phyloP scores from a whole-genome alignment of 2,797 vertebrate genomes.

The Sandelia bainsii region DNA sequence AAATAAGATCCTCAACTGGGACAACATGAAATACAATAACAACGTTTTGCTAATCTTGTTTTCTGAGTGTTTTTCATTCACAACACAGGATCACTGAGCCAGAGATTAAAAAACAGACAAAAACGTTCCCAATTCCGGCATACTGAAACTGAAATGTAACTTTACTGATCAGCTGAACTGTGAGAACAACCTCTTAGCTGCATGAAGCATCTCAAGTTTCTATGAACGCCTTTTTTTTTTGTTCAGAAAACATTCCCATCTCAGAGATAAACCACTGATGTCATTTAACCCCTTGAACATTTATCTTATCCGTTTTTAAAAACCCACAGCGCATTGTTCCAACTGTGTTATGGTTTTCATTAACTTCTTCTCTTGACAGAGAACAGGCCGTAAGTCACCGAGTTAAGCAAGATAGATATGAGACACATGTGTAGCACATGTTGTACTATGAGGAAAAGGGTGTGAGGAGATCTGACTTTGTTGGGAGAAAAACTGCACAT shows the following conservation, averaged over 20 bases:
- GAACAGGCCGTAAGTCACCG: constrained; percentile 51
- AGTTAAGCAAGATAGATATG: constrained; percentile 55
- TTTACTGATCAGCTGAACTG: constrained; percentile 14
- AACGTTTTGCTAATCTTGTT: constrained; percentile 21
- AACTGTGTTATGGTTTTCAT: constrained; percentile 63
- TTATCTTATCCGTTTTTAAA: constrained; percentile 57
- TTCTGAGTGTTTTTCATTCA: constrained; percentile 19
- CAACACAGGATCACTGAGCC: constrained; percentile 7
- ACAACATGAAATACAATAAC: background rate
- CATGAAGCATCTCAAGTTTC: constrained; percentile 29
- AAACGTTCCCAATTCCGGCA: background rate
- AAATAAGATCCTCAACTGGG: constrained; percentile 11
- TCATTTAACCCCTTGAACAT: constrained; percentile 36
- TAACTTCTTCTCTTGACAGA: constrained; percentile 47
- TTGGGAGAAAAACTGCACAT: background rate
- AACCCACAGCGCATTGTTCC: constrained; percentile 21
- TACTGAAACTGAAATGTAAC: constrained; percentile 7
- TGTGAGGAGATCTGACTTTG: constrained; percentile 34
- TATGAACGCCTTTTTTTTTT: background rate
- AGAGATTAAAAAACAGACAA: constrained; percentile 40
- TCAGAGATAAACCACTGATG: constrained; percentile 45
- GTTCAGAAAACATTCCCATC: constrained; percentile 12
- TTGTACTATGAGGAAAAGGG: constrained; percentile 38
- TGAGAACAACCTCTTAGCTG: constrained; percentile 25
- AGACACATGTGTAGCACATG: constrained; percentile 55